Base-by-base conservation (phyloP, 1,140 invertebrate species). In the Danaus melanippus region DNA sequence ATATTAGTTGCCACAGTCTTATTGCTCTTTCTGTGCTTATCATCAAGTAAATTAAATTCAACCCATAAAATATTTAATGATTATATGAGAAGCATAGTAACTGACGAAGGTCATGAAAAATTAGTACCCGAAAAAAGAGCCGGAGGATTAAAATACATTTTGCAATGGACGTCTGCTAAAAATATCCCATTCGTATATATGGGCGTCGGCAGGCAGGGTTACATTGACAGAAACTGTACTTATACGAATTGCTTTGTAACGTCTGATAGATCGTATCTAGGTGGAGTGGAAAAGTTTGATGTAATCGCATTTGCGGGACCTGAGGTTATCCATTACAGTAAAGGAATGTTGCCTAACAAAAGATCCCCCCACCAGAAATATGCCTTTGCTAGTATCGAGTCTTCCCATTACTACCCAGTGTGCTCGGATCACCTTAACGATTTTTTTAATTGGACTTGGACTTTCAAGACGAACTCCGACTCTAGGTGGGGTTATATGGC, bases 401-500 rank as follows among this genome's bases (percentile, higher is more conserved):
- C 84, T 2, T 55, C 78, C 8, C 70, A 76, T 44, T 64, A 81
- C 32, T 84, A 86, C 58, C 82, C 82, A 3, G 54, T 77, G 1
- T 86, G 84, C 54, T 62, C 58, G 0, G 66, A 63, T 54, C 64
- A 12, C 86, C 88, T 76, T n/a, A 60, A 87, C 44, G 58, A 64
- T 15, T 83, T 71, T 49, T 90, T 92, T 54, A 93, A 93, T 63
- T 90, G 90, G 88, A 93, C 91, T 2, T 91, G 88, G 81, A 90
- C 89, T 4, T 93, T 92, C 68, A 87, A 89, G 56, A 74, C 89
- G 9, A 90, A 92, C 61, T 92, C 91, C 9, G 91, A 92, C 57
- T 82, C 92, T 11, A 82, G 85, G 3, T 90, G 91, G 74, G 88
- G 91, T 1, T 89, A 89, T 43, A 67, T 77, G 0, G 62, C 62